Conservation (phyloP, 2,888 invertebrate species). For the Syrista parreyssii region DNA sequence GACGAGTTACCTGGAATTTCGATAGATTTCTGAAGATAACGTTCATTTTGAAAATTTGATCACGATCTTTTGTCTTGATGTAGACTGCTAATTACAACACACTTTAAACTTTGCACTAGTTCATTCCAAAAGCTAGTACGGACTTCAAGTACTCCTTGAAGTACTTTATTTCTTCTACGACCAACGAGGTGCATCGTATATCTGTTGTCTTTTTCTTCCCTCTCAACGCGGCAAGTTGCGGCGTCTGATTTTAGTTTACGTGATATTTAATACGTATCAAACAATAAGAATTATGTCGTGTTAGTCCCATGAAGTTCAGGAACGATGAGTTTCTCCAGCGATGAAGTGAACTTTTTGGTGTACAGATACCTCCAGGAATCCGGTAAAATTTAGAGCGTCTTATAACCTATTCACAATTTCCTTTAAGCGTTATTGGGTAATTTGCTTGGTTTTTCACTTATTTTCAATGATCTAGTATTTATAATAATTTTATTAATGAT, state of each 20-base stretch:
- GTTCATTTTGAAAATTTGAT: slow-evolving; percentile 19
- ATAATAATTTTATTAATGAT: not conserved
- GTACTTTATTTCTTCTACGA: not conserved
- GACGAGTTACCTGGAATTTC: slow-evolving; percentile 9
- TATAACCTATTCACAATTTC: slow-evolving; percentile 35
- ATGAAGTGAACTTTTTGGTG: slow-evolving; percentile 98
- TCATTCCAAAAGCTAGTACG: not conserved
- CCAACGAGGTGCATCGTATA: slow-evolving; percentile 3
- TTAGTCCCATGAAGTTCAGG: slow-evolving; percentile 38
- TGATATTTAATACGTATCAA: slow-evolving; percentile 19
- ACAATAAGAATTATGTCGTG: slow-evolving; percentile 45
- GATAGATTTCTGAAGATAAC: slow-evolving; percentile 25
- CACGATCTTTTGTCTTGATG: not conserved
- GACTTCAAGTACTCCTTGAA: not conserved
- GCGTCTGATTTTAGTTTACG: slow-evolving; percentile 35
- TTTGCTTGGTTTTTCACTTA: not conserved
- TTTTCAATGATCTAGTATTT: not conserved
- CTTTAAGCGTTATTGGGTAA: not conserved
- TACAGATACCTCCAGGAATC: slow-evolving; percentile 99
- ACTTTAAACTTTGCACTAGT: not conserved
- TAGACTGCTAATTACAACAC: not conserved
- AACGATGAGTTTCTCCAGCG: slow-evolving; percentile 97
- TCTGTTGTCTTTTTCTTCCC: slow-evolving; percentile 4
- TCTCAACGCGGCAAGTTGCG: slow-evolving; percentile 44
- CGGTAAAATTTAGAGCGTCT: slow-evolving; percentile 72